These are phyloP conservation scores for Anguilla pacifica DNA, from an alignment of 2,797 vertebrate genomes.

Conservation along the genomic window DNA sequence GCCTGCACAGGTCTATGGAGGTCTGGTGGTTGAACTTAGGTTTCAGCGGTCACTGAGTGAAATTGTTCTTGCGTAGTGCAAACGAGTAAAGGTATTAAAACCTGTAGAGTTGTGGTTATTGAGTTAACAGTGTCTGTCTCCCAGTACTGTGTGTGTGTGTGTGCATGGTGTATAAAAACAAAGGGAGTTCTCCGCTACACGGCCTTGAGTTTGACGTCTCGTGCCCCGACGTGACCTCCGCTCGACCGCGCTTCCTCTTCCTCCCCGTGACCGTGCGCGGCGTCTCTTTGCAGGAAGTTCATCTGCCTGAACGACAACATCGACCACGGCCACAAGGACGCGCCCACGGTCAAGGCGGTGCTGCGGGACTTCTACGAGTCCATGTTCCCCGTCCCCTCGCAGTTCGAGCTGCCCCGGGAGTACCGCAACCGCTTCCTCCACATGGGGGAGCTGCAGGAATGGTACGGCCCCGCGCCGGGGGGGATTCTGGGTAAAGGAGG, in stretches of 20 bases:
- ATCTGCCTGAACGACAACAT: constrained; percentile 98
- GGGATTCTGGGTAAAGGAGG: background rate
- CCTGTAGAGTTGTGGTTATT: too few relatives aligned
- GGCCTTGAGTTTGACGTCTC: background rate
- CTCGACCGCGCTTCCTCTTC: background rate
- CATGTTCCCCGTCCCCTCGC: constrained; percentile 93
- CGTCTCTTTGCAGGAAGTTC: constrained; percentile 84
- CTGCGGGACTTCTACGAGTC: constrained; percentile 98
- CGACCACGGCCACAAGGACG: constrained; percentile 94
- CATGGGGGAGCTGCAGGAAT: constrained; percentile 92
- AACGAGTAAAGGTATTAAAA: too few relatives aligned
- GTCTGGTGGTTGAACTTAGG: too few relatives aligned
- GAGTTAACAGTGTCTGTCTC: too few relatives aligned
- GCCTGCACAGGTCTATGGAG: too few relatives aligned
- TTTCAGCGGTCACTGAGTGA: too few relatives aligned
- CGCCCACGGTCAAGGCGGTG: constrained; percentile 92
- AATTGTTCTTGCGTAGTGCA: too few relatives aligned
- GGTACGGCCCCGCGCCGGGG: constrained; percentile 67
- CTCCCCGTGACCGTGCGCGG: background rate
- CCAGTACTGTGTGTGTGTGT: too few relatives aligned
- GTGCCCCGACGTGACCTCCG: background rate
- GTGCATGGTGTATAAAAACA: background rate
- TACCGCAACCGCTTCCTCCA: constrained; percentile 97
- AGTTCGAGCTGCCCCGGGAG: constrained; percentile 93
- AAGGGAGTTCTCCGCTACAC: too few relatives aligned